Percentiles rank a stretch among this genome's conserved stretches.
These are phyloP conservation scores for Callyntrura sp. DNA, from an alignment of 2,888 invertebrate species.

Conservation along the genomic window DNA sequence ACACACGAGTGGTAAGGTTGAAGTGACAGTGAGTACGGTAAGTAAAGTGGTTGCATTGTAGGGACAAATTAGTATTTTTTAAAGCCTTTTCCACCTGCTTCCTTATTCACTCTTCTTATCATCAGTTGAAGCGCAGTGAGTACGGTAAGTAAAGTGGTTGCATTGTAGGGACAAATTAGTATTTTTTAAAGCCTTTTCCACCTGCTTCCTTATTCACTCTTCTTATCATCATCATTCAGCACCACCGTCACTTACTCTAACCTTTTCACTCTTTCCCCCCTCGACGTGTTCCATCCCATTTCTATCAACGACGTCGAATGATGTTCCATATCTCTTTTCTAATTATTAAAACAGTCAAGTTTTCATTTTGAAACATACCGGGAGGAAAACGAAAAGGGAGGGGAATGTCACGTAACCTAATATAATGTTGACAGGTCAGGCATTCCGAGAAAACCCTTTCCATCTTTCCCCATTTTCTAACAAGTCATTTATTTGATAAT, in stretches of 20 bases:
- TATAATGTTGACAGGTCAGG: slow-evolving; percentile 3
- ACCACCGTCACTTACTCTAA: background rate
- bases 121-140: too few relatives aligned
- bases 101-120: background rate
- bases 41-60: too few relatives aligned
- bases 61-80: slow-evolving; percentile 44
- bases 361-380: background rate
- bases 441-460: slow-evolving; percentile 24
- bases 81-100: background rate
- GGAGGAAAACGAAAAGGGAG: background rate
- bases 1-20: background rate
- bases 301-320: background rate
- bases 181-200: background rate
- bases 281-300: slow-evolving; percentile 3
- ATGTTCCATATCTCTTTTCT: background rate
- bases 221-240: background rate
- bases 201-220: background rate
- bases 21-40: background rate
- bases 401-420: slow-evolving; percentile 11
- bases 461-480: background rate
- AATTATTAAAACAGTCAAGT: slow-evolving; percentile 28
- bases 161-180: slow-evolving; percentile 49
- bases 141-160: too few relatives aligned
- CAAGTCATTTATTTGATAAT: slow-evolving; percentile 1
- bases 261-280: slow-evolving; percentile 13